phyloP scores from a whole-genome alignment of 2,113 vertebrate species.

The Meriones unguiculatus region DNA sequence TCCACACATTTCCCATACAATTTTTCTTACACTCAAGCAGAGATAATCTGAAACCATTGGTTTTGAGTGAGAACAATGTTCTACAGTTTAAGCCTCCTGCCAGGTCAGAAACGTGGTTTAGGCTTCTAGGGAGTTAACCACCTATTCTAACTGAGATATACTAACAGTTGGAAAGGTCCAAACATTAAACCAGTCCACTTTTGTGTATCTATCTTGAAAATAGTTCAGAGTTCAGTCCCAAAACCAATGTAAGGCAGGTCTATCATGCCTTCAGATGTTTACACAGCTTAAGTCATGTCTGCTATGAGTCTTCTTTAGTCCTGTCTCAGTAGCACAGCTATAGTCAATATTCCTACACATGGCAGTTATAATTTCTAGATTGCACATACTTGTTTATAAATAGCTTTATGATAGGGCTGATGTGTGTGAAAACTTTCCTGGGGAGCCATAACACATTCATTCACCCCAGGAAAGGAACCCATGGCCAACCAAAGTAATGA shows the following conservation, averaged over 20 bases:
- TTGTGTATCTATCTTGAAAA: not conserved
- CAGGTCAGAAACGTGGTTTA: not conserved
- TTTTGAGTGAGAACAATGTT: not conserved
- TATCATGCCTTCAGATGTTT: not conserved
- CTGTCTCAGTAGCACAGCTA: not conserved
- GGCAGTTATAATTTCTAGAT: not conserved
- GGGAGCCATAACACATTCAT: not conserved
- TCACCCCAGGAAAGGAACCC: not conserved
- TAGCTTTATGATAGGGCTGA: not conserved
- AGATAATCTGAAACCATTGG: not conserved
- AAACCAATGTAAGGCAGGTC: not conserved
- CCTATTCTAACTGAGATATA: not conserved
- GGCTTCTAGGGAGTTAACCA: not conserved
- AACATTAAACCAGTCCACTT: not conserved
- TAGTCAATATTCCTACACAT: not conserved
- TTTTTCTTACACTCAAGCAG: not conserved
- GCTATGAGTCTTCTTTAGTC: not conserved
- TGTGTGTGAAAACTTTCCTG: not conserved
- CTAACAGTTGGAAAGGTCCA: not conserved
- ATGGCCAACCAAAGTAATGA: not conserved
- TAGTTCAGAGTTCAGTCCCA: not conserved
- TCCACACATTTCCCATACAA: not conserved
- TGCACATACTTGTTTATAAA: not conserved
- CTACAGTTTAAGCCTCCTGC: not conserved
- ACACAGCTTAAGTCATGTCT: not conserved